Evolutionary conservation across 2,797 vertebrate species (phyloP), one percentile per base, ranked within the genome.

Genomic region (Propithecus deckenii): DNA sequence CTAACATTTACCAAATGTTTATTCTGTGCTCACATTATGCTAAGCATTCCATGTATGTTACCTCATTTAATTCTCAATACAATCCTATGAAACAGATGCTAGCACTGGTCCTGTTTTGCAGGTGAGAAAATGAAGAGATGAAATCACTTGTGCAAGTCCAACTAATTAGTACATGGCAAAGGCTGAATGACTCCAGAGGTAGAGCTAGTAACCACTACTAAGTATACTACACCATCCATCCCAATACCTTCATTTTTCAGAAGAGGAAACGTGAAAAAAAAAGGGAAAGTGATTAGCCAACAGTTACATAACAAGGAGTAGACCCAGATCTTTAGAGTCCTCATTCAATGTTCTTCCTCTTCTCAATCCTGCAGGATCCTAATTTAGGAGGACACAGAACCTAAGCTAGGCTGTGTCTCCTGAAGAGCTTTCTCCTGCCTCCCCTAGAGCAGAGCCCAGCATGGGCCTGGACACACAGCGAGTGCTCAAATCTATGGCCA

Each of bases 1-100:
- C 81, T 87, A 84, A 95, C 52, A 97, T 81, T 91, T 87, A 80
- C 71, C 92, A 89, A 89, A 69, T 52, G 61, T 79, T 94, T 89
- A 79, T 41, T 71, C 61, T 35, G 41, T 80, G 67, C 74, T 91
- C 69, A 91, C 79, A 67, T 18, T 57, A 71, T 67, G 28, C 65
- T 35, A 75, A 87, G 43, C 52, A 50, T 83, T 86, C 83, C 57
- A 35, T 71, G 76, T 74, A 7, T 65, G 38, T 52, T 43, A 67
- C 78, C 76, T 92, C 86, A 38, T 90, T 88, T 91, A 80, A 71
- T 86, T 89, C 65, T 89, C 91, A 93, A 69, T 91, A 81, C 50
- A 90, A 69, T 50, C 46, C 83, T 65, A n/a, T 55, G 30, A 89
- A 89, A 92, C 91, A 89, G 52, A 93, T 38, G 78, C 43, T 76